These are phyloP conservation scores for Phenganax marumi DNA, from an alignment of 92 coral and sea anemone genomes.

Conservation along the genomic window DNA sequence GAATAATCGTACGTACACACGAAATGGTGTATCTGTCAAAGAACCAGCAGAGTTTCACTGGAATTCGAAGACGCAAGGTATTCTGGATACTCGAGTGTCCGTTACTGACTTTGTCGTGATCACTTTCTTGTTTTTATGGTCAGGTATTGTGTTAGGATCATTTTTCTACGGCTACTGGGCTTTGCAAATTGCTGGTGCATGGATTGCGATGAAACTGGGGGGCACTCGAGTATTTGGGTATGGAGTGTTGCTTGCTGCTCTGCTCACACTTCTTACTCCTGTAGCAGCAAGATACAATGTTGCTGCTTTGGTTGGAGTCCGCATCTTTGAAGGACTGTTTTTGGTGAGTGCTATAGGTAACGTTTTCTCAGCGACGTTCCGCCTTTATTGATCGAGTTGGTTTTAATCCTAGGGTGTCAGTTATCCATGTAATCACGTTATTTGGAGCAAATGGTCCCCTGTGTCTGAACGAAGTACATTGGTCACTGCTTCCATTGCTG, in stretches of 20 bases:
- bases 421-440: conserved; percentile 97
- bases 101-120: neutral
- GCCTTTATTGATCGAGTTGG: neutral
- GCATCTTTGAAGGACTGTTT: conserved; percentile 92
- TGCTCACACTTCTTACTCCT: conserved; percentile 82
- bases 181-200: conserved; percentile 94
- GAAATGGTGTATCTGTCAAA: conserved; percentile 62
- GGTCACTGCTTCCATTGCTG: conserved; percentile 95
- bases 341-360: conserved; percentile 64
- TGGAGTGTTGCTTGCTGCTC: conserved; percentile 87
- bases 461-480: conserved; percentile 89
- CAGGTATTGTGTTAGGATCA: conserved; percentile 95
- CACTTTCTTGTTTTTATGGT: neutral
- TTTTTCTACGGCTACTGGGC: conserved; percentile 99
- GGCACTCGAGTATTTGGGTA: conserved; percentile 99
- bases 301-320: conserved; percentile 78
- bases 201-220: conserved; percentile 94
- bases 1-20: conserved; percentile 70
- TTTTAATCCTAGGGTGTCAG: conserved; percentile 76
- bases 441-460: conserved; percentile 99
- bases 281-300: conserved; percentile 91
- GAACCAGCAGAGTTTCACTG: conserved; percentile 92
- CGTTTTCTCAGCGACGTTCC: neutral
- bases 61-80: conserved; percentile 87
- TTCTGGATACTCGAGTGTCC: neutral